Evolutionary conservation across 2,113 vertebrate genomes (phyloP).

Genomic region (Mastomys natalensis): DNA sequence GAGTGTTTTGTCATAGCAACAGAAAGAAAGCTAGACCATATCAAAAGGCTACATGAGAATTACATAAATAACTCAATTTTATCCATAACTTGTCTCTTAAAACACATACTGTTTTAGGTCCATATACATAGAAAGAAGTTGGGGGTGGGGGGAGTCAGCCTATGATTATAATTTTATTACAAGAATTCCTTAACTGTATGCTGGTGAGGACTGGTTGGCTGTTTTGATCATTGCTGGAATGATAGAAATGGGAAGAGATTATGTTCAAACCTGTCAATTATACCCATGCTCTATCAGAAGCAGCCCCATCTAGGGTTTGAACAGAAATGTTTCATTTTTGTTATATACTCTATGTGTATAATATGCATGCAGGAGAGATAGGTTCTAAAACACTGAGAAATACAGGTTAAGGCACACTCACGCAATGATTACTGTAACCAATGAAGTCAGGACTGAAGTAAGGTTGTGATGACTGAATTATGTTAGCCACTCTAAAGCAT

Average conservation of each 20-base stretch:
- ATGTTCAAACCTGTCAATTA: not conserved
- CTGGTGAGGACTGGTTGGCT: not conserved
- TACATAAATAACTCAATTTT: not conserved
- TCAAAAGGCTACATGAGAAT: not conserved
- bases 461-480: not conserved
- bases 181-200: not conserved
- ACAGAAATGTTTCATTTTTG: not conserved
- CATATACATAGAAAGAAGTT: not conserved
- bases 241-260: not conserved
- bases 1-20: not conserved
- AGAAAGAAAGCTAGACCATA: not conserved
- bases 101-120: not conserved
- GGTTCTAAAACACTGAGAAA: not conserved
- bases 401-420: not conserved
- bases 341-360: not conserved
- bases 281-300: not conserved
- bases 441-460: conserved; percentile 2
- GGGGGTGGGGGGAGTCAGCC: not conserved
- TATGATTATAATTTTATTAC: not conserved
- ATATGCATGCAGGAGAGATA: not conserved
- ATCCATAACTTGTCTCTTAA: not conserved
- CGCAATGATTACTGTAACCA: not conserved
- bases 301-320: not conserved
- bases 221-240: not conserved
- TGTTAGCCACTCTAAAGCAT: not conserved